phyloP scores from a whole-genome alignment of 2,113 vertebrate species.

The Hoplias malabaricus region DNA sequence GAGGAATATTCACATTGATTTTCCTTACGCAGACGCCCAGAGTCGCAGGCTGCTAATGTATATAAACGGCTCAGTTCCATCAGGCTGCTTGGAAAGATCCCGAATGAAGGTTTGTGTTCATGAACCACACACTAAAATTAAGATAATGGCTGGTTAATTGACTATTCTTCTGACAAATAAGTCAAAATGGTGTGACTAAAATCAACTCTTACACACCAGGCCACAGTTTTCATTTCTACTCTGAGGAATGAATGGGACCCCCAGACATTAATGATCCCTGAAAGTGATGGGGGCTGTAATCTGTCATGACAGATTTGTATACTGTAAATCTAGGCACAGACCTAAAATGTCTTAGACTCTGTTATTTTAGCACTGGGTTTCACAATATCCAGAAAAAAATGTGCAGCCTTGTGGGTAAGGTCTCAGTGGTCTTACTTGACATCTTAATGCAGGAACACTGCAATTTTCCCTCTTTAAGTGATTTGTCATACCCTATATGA shows the following conservation, averaged over 20 bases:
- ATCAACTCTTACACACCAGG: background rate
- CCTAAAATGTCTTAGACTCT: background rate
- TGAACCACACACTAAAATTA: background rate
- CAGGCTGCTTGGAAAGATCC: constrained; percentile 1
- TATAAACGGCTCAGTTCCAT: background rate
- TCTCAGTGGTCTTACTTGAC: background rate
- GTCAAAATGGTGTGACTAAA: constrained; percentile 2
- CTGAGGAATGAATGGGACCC: background rate
- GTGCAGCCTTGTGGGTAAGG: background rate
- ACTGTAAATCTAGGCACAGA: constrained; percentile 19
- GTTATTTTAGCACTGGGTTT: background rate
- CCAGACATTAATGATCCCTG: background rate
- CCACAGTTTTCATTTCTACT: background rate
- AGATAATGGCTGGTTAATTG: background rate
- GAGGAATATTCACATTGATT: constrained; percentile 1
- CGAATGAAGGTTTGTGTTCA: constrained; percentile 15
- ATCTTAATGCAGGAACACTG: background rate
- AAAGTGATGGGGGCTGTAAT: constrained; percentile 1
- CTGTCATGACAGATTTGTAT: background rate
- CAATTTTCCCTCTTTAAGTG: background rate
- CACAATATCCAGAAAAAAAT: background rate
- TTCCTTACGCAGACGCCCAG: background rate
- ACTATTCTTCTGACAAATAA: background rate
- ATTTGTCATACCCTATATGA: background rate
- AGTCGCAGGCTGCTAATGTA: background rate